Conservation (phyloP, 2,113 vertebrate genomes). For the Tenrec ecaudatus region DNA sequence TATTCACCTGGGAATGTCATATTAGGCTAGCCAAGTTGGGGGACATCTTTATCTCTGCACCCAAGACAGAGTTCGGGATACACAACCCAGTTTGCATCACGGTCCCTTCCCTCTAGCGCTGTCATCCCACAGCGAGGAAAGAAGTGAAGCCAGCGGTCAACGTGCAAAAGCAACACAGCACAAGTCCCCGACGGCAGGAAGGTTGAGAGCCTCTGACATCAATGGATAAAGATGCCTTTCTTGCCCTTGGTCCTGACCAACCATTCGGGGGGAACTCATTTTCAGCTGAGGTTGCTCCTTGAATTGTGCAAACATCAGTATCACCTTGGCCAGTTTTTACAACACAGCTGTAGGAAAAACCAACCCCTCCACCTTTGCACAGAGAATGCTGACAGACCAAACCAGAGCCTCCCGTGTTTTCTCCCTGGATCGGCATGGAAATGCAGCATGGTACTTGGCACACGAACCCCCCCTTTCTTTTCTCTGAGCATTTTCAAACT, state of each 20-base stretch:
- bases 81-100: neutral
- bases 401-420: neutral
- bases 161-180: neutral
- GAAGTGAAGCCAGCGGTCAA: neutral
- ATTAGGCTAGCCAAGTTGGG: neutral
- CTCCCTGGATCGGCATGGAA: neutral
- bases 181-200: neutral
- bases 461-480: slow-evolving; percentile 17
- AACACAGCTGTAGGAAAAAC: slow-evolving; percentile 43
- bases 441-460: neutral
- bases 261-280: slow-evolving; percentile 48
- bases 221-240: neutral
- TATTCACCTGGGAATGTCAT: neutral
- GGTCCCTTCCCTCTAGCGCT: slow-evolving; percentile 12
- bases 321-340: slow-evolving; percentile 33
- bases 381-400: slow-evolving; percentile 35
- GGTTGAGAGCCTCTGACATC: too few relatives aligned
- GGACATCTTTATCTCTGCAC: neutral
- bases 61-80: slow-evolving; percentile 48
- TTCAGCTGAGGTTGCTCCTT: neutral
- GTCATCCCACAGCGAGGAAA: slow-evolving; percentile 32
- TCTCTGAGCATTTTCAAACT: neutral
- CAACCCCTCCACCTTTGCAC: neutral
- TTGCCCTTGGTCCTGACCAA: neutral
- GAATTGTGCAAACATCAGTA: slow-evolving; percentile 52